Conservation (phyloP, 2,113 vertebrate genomes). For the Sprattus sprattus region DNA sequence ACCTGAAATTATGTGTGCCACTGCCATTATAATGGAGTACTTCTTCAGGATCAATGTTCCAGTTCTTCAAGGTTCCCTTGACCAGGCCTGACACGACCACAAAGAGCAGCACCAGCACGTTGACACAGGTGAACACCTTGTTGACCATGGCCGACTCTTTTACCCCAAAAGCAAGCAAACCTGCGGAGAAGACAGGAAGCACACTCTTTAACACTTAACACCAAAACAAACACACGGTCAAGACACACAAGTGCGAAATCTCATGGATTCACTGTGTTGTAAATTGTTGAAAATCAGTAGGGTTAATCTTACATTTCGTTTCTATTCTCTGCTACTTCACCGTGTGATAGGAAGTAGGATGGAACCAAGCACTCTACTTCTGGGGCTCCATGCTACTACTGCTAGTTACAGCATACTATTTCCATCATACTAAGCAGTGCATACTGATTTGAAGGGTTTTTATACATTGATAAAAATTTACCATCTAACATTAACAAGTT, state of each 20-base stretch:
- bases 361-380: too few species aligned
- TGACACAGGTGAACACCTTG: constrained; percentile 94
- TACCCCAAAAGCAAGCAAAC: constrained; percentile 86
- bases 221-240: not conserved
- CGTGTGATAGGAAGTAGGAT: too few species aligned
- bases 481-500: not conserved
- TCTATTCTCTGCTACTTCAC: too few species aligned
- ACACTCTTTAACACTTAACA: not conserved
- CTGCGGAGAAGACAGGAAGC: constrained; percentile 56
- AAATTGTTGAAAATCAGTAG: too few species aligned
- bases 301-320: too few species aligned
- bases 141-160: constrained; percentile 95
- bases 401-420: too few species aligned
- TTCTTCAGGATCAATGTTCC: constrained; percentile 76
- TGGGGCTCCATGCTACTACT: too few species aligned
- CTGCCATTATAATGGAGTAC: constrained; percentile 60
- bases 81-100: constrained; percentile 89
- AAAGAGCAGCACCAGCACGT: constrained; percentile 87
- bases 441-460: too few species aligned
- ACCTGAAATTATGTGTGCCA: too few species aligned
- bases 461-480: too few species aligned
- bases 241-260: not conserved
- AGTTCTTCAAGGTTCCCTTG: constrained; percentile 88
- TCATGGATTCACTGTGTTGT: not conserved
- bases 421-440: too few species aligned